Evolutionary conservation across 2,888 invertebrate species (phyloP).

Genomic region (Lottia gigantea): DNA sequence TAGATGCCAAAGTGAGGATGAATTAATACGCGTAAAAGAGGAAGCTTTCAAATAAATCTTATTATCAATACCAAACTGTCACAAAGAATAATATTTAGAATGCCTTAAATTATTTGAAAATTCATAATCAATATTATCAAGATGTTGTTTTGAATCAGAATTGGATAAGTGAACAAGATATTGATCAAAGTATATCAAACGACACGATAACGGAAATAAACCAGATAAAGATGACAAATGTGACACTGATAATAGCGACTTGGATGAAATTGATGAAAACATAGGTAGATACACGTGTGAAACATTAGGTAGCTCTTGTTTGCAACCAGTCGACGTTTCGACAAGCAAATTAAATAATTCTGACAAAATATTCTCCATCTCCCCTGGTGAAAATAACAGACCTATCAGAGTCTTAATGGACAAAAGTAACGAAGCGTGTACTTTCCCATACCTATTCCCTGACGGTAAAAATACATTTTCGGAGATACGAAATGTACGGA

Average conservation of each 20-base stretch:
- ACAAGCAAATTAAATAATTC: constrained; percentile 15
- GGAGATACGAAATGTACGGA: constrained; percentile 7
- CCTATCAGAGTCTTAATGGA: constrained; percentile 13
- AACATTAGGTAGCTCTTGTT: constrained; percentile 25
- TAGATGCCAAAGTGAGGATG: not conserved
- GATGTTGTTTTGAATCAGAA: not conserved
- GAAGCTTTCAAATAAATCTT: not conserved
- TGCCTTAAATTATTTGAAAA: not conserved
- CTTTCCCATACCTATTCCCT: constrained; percentile 29
- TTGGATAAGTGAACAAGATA: not conserved
- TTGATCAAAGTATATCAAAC: not conserved
- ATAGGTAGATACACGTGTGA: not conserved
- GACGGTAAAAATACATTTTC: constrained; percentile 11
- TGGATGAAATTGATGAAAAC: not conserved
- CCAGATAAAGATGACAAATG: no score
- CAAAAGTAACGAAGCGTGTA: constrained; percentile 20
- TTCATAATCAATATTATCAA: not conserved
- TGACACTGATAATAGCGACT: not conserved
- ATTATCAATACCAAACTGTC: not conserved
- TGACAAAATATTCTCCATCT: constrained; percentile 24
- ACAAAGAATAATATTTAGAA: not conserved
- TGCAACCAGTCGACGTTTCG: constrained; percentile 25
- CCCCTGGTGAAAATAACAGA: constrained; percentile 20
- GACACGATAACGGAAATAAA: no score
- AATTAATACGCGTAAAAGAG: not conserved